Percentiles rank a stretch among this genome's conserved stretches.
Conservation (phyloP, 2,888 invertebrate species). For the Thereva unica region DNA sequence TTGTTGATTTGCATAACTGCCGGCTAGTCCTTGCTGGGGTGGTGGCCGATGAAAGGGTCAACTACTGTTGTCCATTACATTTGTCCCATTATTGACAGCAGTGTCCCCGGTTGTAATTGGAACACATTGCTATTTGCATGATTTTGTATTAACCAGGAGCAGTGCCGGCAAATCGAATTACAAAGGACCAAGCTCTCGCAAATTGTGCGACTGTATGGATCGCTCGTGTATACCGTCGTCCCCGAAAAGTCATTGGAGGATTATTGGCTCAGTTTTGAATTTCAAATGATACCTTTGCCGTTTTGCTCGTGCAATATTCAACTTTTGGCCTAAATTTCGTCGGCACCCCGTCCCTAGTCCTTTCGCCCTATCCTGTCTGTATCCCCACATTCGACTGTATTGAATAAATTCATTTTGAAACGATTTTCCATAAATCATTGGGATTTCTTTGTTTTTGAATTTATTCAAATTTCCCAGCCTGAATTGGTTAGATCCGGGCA, state of each 20-base stretch:
- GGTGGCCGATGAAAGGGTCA: neutral
- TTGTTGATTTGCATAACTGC: neutral
- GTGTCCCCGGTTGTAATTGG: conserved; percentile 15
- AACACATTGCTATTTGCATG: conserved; percentile 26
- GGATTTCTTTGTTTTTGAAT: too few relatives aligned
- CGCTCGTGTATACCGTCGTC: neutral
- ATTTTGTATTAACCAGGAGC: neutral
- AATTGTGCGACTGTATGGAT: too few relatives aligned
- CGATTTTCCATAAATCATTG: too few relatives aligned
- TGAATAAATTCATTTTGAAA: too few relatives aligned
- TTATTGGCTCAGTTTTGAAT: conserved; percentile 13
- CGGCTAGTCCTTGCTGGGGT: neutral
- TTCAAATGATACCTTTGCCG: conserved; percentile 11
- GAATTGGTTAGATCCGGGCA: too few relatives aligned
- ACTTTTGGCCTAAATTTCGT: too few relatives aligned
- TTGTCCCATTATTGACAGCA: conserved; percentile 3
- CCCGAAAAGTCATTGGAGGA: conserved; percentile 4
- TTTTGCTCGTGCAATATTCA: neutral
- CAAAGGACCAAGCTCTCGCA: neutral
- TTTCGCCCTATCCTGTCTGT: too few relatives aligned
- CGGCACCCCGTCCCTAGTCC: too few relatives aligned
- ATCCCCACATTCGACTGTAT: too few relatives aligned
- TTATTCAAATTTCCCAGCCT: too few relatives aligned
- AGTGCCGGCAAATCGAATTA: neutral
- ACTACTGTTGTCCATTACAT: neutral